phyloP scores from a whole-genome alignment of 2,888 invertebrate species.

The Geotrupes spiniger region DNA sequence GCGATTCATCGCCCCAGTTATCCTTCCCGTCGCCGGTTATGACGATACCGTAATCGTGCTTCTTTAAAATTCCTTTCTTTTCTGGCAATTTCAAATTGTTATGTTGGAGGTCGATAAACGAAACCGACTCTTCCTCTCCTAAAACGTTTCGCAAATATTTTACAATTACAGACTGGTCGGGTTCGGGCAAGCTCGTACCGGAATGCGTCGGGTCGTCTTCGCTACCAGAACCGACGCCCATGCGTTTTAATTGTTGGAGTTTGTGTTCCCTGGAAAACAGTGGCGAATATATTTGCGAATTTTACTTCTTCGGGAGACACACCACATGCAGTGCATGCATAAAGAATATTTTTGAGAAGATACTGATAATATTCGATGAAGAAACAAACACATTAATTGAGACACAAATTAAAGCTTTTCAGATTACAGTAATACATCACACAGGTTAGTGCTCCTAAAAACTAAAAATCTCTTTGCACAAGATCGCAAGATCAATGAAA shows the following conservation, averaged over 20 bases:
- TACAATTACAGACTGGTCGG: too few relatives aligned
- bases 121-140: slow-evolving; percentile 76
- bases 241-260: slow-evolving; percentile 71
- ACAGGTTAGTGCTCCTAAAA: too few relatives aligned
- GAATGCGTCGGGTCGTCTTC: slow-evolving; percentile 77
- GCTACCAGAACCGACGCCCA: slow-evolving; percentile 62
- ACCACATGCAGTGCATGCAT: too few relatives aligned
- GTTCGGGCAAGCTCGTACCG: slow-evolving; percentile 57
- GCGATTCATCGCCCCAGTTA: slow-evolving; percentile 72
- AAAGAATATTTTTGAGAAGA: too few relatives aligned
- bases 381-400: too few relatives aligned
- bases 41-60: slow-evolving; percentile 73
- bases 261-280: slow-evolving; percentile 72
- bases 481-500: too few relatives aligned
- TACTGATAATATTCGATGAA: too few relatives aligned
- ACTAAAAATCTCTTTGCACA: too few relatives aligned
- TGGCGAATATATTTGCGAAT: background rate
- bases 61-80: slow-evolving; percentile 91
- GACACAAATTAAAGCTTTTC: too few relatives aligned
- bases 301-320: too few relatives aligned
- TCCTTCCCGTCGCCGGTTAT: slow-evolving; percentile 67
- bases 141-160: slow-evolving; percentile 24
- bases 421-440: too few relatives aligned
- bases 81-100: slow-evolving; percentile 81
- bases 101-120: slow-evolving; percentile 76